These are phyloP conservation scores for Gorsachius magnificus DNA, from an alignment of 2,797 vertebrate species.

Conservation along the genomic window DNA sequence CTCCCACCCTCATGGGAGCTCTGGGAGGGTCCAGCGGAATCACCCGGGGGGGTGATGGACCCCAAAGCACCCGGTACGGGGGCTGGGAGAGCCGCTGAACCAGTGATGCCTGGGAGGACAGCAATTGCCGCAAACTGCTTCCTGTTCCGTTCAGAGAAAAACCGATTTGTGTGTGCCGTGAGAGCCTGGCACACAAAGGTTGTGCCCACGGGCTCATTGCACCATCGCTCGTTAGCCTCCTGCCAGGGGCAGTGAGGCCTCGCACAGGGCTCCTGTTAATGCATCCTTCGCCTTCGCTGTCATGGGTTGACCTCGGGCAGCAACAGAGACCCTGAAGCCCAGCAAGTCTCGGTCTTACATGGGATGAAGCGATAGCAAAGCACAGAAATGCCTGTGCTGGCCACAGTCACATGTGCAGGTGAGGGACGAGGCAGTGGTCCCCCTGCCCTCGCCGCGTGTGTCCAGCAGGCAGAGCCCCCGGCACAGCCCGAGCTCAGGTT, in stretches of 20 bases:
- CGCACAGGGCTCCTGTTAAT: rapidly evolving
- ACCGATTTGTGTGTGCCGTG: background rate
- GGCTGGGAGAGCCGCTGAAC: background rate
- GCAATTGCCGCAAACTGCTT: background rate
- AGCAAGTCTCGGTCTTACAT: rapidly evolving
- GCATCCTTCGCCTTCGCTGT: rapidly evolving
- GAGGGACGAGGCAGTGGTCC: too few species aligned
- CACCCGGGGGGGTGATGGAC: rapidly evolving
- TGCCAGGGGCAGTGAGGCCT: background rate
- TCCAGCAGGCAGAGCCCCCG: background rate
- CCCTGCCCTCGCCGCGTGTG: background rate
- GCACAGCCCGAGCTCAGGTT: rapidly evolving
- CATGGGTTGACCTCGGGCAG: too few species aligned
- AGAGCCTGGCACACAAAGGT: background rate
- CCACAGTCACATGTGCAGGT: rapidly evolving
- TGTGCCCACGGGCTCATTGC: rapidly evolving
- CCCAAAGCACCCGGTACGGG: rapidly evolving
- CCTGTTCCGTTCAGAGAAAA: conserved; percentile 54
- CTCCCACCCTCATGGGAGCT: rapidly evolving
- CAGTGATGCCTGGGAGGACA: background rate
- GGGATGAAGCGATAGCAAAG: background rate
- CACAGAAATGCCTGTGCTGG: background rate
- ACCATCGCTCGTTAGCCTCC: rapidly evolving
- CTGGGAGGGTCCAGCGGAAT: background rate
- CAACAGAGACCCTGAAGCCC: background rate